Percentiles rank a stretch among this genome's conserved stretches.
These are phyloP conservation scores for Euphydryas editha DNA, from an alignment of 2,888 invertebrate species.

Conservation along the genomic window DNA sequence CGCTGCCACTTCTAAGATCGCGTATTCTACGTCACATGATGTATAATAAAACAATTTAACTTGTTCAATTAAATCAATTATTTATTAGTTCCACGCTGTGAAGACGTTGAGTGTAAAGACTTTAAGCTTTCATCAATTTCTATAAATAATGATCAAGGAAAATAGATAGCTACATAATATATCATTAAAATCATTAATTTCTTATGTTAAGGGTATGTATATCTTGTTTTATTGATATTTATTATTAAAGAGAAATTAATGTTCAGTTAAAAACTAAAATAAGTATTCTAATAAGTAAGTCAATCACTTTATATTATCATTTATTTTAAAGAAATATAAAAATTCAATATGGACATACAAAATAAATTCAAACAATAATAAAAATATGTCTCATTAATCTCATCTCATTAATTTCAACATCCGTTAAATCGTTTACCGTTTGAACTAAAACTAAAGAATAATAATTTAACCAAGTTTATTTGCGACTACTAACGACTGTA, in stretches of 20 bases:
- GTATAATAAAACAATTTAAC: not conserved
- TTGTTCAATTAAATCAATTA: constrained; percentile 15
- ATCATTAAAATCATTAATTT: constrained; percentile 18
- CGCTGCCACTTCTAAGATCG: not conserved
- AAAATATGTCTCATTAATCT: not conserved
- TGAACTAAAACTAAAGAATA: not conserved
- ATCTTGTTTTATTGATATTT: not conserved
- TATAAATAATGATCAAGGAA: constrained; percentile 24
- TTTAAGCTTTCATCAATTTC: constrained; percentile 8
- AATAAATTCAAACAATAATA: not conserved
- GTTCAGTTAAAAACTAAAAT: not conserved
- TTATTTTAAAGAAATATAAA: no score
- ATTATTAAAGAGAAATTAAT: not conserved
- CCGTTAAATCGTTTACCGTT: not conserved
- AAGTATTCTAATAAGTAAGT: not conserved
- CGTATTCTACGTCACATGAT: not conserved
- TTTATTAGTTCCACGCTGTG: constrained; percentile 27
- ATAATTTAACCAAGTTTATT: not conserved
- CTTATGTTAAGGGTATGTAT: not conserved
- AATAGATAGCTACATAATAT: constrained; percentile 17
- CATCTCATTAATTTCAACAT: not conserved
- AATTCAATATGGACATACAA: not conserved
- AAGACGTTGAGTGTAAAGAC: constrained; percentile 10
- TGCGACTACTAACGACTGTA: not conserved
- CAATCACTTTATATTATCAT: no score